phyloP scores from a whole-genome alignment of 2,888 invertebrate genomes.

The Nasonovia ribisnigri region DNA sequence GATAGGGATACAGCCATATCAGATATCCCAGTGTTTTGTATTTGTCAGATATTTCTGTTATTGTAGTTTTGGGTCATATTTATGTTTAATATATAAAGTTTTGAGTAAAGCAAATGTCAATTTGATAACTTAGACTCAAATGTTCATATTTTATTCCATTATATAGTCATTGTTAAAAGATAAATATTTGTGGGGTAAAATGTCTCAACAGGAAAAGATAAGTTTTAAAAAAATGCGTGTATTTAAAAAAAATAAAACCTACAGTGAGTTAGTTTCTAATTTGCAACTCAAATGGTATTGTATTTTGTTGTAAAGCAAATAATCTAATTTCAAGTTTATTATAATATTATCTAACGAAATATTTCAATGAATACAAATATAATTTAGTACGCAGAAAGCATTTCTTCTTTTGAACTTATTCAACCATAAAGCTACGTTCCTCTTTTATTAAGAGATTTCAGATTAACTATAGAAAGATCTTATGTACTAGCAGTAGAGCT shows the following conservation, averaged over 20 bases:
- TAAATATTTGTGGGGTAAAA: not conserved
- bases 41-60: not conserved
- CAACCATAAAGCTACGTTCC: not conserved
- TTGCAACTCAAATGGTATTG: not conserved
- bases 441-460: not conserved
- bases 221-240: not conserved
- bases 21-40: not conserved
- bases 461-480: not conserved
- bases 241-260: not conserved
- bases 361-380: constrained; percentile 36
- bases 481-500: not conserved
- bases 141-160: not conserved
- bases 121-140: not conserved
- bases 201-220: not conserved
- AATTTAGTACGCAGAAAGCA: not conserved
- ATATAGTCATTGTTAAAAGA: not conserved
- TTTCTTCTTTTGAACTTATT: constrained; percentile 17
- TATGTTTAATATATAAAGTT: not conserved
- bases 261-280: not conserved
- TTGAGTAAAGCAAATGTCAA: not conserved
- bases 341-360: not conserved
- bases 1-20: not conserved
- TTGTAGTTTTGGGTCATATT: not conserved
- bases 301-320: not conserved
- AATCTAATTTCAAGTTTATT: constrained; percentile 33